Conservation (phyloP, 2,888 invertebrate genomes). For the Parelbella ahira region DNA sequence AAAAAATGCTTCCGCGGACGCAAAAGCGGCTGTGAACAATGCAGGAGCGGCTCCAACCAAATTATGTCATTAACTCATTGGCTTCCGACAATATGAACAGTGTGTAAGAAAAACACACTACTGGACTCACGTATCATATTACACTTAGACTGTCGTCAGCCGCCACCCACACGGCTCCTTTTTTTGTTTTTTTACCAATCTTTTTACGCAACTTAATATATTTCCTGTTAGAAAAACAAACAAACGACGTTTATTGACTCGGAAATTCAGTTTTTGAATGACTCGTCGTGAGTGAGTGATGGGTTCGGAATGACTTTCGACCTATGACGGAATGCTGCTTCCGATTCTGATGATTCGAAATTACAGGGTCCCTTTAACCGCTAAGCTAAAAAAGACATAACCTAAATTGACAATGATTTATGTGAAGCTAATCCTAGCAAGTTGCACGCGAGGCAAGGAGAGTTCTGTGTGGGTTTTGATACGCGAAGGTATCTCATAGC, state of each 20-base stretch:
- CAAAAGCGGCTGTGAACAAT: slow-evolving; percentile 32
- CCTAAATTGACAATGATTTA: slow-evolving; percentile 19
- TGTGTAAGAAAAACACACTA: slow-evolving; percentile 66
- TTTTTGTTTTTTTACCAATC: slow-evolving; percentile 55
- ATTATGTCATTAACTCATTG: slow-evolving; percentile 60
- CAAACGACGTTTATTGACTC: slow-evolving; percentile 70
- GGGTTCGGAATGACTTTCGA: slow-evolving; percentile 67
- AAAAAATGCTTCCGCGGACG: slow-evolving; percentile 44
- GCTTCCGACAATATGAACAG: slow-evolving; percentile 64
- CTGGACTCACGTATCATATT: slow-evolving; percentile 65
- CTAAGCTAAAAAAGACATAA: neutral
- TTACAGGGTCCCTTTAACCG: slow-evolving; percentile 1
- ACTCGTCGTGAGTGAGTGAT: slow-evolving; percentile 75
- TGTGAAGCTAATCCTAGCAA: slow-evolving; percentile 9
- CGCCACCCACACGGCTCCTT: slow-evolving; percentile 68
- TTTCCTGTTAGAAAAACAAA: slow-evolving; percentile 80
- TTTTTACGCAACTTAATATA: slow-evolving; percentile 69
- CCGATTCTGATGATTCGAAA: slow-evolving; percentile 39
- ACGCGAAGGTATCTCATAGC: slow-evolving; percentile 23
- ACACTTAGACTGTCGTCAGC: slow-evolving; percentile 76
- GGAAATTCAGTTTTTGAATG: slow-evolving; percentile 60
- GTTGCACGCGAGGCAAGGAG: slow-evolving; percentile 19
- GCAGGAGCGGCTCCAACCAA: slow-evolving; percentile 46
- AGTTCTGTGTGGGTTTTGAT: slow-evolving; percentile 24
- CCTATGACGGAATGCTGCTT: slow-evolving; percentile 54